Base-by-base conservation (phyloP, 2,888 invertebrate genomes). In the Plagiodera versicolora region DNA sequence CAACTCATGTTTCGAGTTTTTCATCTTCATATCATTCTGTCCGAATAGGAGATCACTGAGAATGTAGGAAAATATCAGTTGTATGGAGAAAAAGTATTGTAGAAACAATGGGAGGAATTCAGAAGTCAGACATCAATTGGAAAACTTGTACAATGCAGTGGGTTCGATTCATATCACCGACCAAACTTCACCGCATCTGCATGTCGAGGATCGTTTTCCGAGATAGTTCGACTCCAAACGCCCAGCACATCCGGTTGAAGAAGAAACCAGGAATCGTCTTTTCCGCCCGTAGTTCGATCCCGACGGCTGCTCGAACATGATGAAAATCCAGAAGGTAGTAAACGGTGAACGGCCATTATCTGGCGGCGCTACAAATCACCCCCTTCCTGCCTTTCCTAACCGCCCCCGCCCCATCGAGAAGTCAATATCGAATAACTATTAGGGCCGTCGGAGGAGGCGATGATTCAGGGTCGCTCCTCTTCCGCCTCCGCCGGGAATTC, bases 371-470 rank as follows among this genome's bases (percentile, higher is more conserved):
- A 75, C 75, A 75, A 74, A 75, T 75, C 67, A 65, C 63, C 70
- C 72, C 68, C 58, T 39, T 39, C 39, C 39, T 32, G 32, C 70
- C 24, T 24, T 6, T 6, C 24, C 24, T 6, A 24, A 6, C 24
- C 4, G 4, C 24, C 24, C 24, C 24, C 24, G 6, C 24, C 24
- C 24, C 69, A 73, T 73, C 71, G 69, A 68, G 69, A 74, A 77
- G 75, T 76, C 77, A 74, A 75, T 76, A 76, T 75, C 76, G 76
- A 74, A 76, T 75, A 76, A 76, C 76, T 75, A 75, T 76, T 72
- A 75, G 72, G 72, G 70, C 70, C 67, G 64, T 18, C 57, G 61
- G 62, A 59, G 64, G 66, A 63, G 56, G 72, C 72, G 76, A 76
- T 77, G 76, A 77, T 77, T 77, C 76, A 77, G 70, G 58, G n/a